Evolutionary conservation across 2,113 vertebrate genomes (phyloP).

Genomic region (Telmatochromis brichardi): DNA sequence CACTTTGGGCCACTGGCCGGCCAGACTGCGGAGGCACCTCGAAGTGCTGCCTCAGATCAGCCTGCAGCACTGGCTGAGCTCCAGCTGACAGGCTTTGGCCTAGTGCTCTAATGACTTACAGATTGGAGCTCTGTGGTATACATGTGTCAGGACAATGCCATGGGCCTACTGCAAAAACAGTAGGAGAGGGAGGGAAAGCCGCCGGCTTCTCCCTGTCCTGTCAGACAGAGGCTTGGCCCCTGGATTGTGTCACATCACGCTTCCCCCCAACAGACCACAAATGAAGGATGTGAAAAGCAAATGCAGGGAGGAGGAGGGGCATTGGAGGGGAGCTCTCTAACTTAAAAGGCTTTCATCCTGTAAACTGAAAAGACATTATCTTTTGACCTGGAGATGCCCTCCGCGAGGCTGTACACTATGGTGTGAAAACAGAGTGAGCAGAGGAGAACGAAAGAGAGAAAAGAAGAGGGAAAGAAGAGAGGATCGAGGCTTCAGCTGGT

Average conservation of each 20-base stretch:
- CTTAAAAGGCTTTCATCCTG: constrained; percentile 70
- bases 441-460: not conserved
- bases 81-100: constrained; percentile 76
- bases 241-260: constrained; percentile 84
- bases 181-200: constrained; percentile 47
- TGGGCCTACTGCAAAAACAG: constrained; percentile 52
- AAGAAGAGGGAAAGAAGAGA: not conserved
- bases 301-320: constrained; percentile 49
- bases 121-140: constrained; percentile 74
- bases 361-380: constrained; percentile 89
- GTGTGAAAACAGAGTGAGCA: constrained; percentile 61
- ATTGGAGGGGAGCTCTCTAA: constrained; percentile 26
- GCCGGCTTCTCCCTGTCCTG: constrained; percentile 65
- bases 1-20: constrained; percentile 53
- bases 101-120: constrained; percentile 86
- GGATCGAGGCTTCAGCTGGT: not conserved
- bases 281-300: constrained; percentile 77
- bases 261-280: constrained; percentile 51
- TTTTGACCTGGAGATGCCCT: constrained; percentile 84
- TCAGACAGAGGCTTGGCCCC: constrained; percentile 72
- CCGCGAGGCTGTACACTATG: constrained; percentile 72
- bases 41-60: constrained; percentile 64
- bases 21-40: constrained; percentile 15
- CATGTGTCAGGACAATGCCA: constrained; percentile 79
- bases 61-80: constrained; percentile 81